Evolutionary conservation across 1,140 invertebrate genomes (phyloP), one percentile per base, ranked within the genome.

Genomic region (Leguminivora glycinivorella): DNA sequence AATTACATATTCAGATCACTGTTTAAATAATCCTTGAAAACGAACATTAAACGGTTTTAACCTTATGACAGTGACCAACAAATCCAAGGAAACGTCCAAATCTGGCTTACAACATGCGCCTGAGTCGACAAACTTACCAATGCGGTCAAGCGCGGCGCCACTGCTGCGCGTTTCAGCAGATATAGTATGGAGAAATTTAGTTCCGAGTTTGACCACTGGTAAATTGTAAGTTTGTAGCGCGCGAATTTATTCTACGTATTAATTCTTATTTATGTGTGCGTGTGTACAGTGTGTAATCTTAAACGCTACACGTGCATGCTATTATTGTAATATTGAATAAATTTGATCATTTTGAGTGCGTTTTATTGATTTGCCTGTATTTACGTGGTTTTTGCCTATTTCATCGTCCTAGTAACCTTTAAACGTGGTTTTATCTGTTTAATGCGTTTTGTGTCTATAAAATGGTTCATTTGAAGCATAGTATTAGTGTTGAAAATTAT

Each of bases 161-260:
- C 58, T 19, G 26, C 26, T 29, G 58, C 58, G 25, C 17, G 26
- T 29, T 17, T 17, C 26, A 5, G 19, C 25, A n/a, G 34, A 29
- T 63, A 29, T 63, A 17, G 14, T 31, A 29, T 17, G 25, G 22
- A 29, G 25, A n/a, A 58, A 31, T 31, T 26, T 34, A 63, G 26
- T 29, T 63, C 26, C n/a, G 6, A 29, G 34, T 29, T 34, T 29
- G 0, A 25, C 58, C 58, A 63, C 29, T 2, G 3, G 58, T 17
- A 29, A 63, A 34, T n/a, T 9, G 19, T 34, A 63, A 29, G 0
- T 63, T 29, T 31, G 58, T 63, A 60, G 56, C 24, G 22, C 83
- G 83, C 79, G 74, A 82, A 82, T 85, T 82, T 84, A 83, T 84
- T 82, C 29, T 34, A 12, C 14, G 19, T 52, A 52, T 22, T 71